Evolutionary conservation across 2,113 vertebrate genomes (phyloP), one percentile per base, ranked within the genome.

Genomic region (Alethe diademata): DNA sequence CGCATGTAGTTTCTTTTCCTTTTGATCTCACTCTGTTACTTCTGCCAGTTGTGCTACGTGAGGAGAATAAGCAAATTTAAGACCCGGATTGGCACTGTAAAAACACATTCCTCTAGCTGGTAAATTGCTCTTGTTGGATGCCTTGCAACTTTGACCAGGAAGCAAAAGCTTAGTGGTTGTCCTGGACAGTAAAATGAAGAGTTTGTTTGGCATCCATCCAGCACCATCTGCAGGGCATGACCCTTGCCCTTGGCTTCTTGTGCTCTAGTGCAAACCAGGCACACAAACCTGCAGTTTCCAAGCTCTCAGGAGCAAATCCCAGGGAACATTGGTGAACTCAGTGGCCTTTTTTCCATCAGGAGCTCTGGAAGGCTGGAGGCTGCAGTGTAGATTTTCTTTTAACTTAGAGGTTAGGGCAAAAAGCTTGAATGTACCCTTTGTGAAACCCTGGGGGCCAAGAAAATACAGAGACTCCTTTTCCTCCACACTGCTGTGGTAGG

Each of bases 21-120:
- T 97, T 96, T 97, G 95, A 97, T 97, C 93, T 96, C 15, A 1
- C 75, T 80, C 85, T 83, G 88, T 95, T 95, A 80, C 38, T 92
- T 93, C 83, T 93, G 82, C 93, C 90, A 92, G 78, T 72, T 70
- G 64, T 56, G 51, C 58, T 95, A 93, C 5, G 31, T 97, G 95
- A 97, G 60, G 29, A 66, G 93, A 94, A 92, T 93, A 64, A 88
- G 60, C 45, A 88, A 92, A 80, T 28, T 70, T 24, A 48, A 93
- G 92, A 51, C 38, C 72, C 48, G 28, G 66, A 42, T 4, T 94
- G 72, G 85, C 58, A 48, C 58, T n/a, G 28, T 35, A 25, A 83
- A 83, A 56, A 16, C 23, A 54, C 16, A 71, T 79, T 35, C 18
- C 36, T 86, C 33, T 33, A 83, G 74, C 54, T 76, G 50, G 66